phyloP scores from a whole-genome alignment of 2,888 invertebrate genomes.

The Anagyrus pseudococci region DNA sequence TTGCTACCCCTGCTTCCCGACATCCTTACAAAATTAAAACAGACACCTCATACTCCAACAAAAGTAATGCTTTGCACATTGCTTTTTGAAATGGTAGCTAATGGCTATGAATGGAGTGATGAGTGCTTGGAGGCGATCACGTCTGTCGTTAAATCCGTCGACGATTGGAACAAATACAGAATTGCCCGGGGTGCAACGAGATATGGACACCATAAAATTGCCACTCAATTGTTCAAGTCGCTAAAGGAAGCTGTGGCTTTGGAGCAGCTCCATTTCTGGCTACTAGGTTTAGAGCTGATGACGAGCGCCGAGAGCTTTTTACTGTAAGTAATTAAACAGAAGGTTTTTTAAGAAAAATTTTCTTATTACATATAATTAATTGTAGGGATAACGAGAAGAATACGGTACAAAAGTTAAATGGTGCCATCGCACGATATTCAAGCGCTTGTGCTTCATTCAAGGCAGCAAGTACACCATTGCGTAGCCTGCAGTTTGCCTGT shows the following conservation, averaged over 20 bases:
- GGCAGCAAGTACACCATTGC: constrained; percentile 73
- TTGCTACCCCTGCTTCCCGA: constrained; percentile 68
- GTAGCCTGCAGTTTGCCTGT: constrained; percentile 74
- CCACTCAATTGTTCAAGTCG: constrained; percentile 70
- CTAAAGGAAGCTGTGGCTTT: constrained; percentile 78
- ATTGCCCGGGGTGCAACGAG: constrained; percentile 86
- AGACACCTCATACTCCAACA: constrained; percentile 57
- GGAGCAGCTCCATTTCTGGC: constrained; percentile 89
- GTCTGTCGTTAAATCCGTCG: constrained; percentile 66
- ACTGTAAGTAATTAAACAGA: constrained; percentile 55
- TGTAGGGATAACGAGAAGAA: constrained; percentile 41
- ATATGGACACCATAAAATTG: constrained; percentile 81
- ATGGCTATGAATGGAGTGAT: constrained; percentile 73
- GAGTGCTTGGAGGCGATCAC: constrained; percentile 68
- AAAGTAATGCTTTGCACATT: constrained; percentile 78
- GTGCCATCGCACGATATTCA: constrained; percentile 55
- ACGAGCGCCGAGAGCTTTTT: constrained; percentile 77
- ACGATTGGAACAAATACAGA: constrained; percentile 86
- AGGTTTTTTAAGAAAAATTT: no score
- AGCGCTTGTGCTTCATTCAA: constrained; percentile 62
- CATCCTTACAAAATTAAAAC: constrained; percentile 62
- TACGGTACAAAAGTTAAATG: constrained; percentile 54
- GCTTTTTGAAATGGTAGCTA: constrained; percentile 80
- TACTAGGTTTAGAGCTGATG: constrained; percentile 79
- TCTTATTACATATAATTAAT: constrained; percentile 3